phyloP scores from a whole-genome alignment of 2,888 invertebrate genomes.

The Metopia argyrocephala region DNA sequence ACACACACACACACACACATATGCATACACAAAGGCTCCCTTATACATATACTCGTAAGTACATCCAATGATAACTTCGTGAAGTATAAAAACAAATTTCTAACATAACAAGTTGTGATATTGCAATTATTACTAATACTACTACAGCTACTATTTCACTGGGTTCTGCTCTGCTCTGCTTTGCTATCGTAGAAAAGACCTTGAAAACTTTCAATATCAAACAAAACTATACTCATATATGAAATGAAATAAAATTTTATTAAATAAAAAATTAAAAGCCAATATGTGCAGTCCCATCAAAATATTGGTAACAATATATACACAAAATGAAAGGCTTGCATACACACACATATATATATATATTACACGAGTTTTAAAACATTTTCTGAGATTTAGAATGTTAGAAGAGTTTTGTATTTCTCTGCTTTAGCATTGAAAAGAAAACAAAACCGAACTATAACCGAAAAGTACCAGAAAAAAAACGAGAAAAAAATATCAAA shows the following conservation, averaged over 20 bases:
- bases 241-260: conserved; percentile 23
- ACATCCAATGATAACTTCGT: too few relatives aligned
- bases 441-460: background rate
- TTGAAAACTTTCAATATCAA: conserved; percentile 67
- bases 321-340: too few relatives aligned
- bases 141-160: background rate
- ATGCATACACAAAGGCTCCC: background rate
- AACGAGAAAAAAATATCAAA: background rate
- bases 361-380: background rate
- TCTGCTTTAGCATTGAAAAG: background rate
- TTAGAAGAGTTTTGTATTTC: conserved; percentile 2
- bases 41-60: background rate
- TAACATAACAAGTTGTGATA: conserved; percentile 47
- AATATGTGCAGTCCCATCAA: conserved; percentile 16
- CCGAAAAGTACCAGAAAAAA: background rate
- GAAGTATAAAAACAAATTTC: background rate
- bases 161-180: too few relatives aligned
- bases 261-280: background rate
- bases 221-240: conserved; percentile 39
- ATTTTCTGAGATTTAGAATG: conserved; percentile 32
- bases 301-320: background rate
- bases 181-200: conserved; percentile 52
- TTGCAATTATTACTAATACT: conserved; percentile 34
- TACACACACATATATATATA: too few relatives aligned
- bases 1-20: background rate